These are phyloP conservation scores for Homalodisca vitripennis DNA, from an alignment of 1,140 invertebrate genomes.

Conservation along the genomic window DNA sequence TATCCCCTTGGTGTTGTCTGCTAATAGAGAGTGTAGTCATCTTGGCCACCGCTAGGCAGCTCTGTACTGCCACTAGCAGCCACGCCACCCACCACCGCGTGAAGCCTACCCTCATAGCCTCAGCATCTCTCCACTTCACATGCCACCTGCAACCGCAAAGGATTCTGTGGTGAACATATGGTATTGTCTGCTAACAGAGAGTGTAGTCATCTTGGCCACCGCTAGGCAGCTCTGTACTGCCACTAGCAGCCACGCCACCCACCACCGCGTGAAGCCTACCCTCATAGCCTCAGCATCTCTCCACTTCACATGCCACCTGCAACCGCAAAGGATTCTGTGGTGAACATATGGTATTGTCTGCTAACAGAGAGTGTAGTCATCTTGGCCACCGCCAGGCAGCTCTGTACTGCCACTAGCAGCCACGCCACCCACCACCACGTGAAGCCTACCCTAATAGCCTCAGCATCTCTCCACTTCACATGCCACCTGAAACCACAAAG, in stretches of 20 bases:
- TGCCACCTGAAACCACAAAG: conserved; percentile 15
- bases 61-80: conserved; percentile 22
- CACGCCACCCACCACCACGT: conserved; percentile 27
- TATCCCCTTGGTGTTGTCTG: conserved; percentile 57
- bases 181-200: conserved; percentile 52
- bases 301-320: conserved; percentile 12
- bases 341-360: conserved; percentile 56
- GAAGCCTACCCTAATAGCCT: conserved; percentile 16
- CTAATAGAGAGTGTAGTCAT: conserved; percentile 47
- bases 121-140: conserved; percentile 8
- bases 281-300: conserved; percentile 20
- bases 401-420: conserved; percentile 16
- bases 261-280: conserved; percentile 12
- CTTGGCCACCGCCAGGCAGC: conserved; percentile 42
- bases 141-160: conserved; percentile 2
- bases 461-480: conserved; percentile 10
- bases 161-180: conserved; percentile 54
- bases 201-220: conserved; percentile 41
- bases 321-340: conserved; percentile 43
- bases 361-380: conserved; percentile 47
- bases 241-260: conserved; percentile 21
- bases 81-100: conserved; percentile 22
- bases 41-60: conserved; percentile 41
- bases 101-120: conserved; percentile 9
- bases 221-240: conserved; percentile 39